Base-by-base conservation (phyloP, 2,113 vertebrate species). In the Marcusenius ussheri region DNA sequence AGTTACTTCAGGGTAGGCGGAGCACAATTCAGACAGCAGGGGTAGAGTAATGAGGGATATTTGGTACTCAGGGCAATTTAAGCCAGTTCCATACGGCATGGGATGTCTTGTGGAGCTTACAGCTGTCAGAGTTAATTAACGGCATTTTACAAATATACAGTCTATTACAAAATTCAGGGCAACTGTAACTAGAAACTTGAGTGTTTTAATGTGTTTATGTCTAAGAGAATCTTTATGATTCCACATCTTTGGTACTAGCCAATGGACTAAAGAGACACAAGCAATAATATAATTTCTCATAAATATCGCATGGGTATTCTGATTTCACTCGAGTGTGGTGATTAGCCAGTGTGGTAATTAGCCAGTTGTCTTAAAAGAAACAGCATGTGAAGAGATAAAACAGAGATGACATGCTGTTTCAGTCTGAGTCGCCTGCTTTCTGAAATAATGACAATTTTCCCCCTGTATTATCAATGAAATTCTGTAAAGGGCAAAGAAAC, bases 71-170 rank as follows among this genome's bases (percentile, higher is more conserved):
- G 90, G 87, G 91, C 90, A 93, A 93, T 94, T 93, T 93, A 91
- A 91, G 90, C 85, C 91, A 95, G 93, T 94, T 93, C 93, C 93
- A 93, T 93, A 66, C 90, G 70, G 90, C 86, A 93, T 93, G 89
- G 91, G 86, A 93, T 91, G 91, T 89, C 77, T 56, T 74, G 84
- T 91, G 84, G 90, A 66, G 83, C 8, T 3, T 13, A 90, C 90
- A 91, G 39, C n/a, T 90, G 91, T 90, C 91, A 93, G 0, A 53
- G 90, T 10, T 86, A 47, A 93, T 93, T 93, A 91, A 17, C 19
- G 66, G 42, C 11, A 88, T 86, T 24, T 42, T 83, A 17, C 17
- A 45, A 46, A 77, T 9, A 39, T 39, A 42, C 13, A 70, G 4
- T 51, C 35, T 31, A 35, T 24, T 8, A 91, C 89, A 92, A 92